Evolutionary conservation across 2,888 invertebrate species (phyloP).

Genomic region (Tupiocoris notatus): DNA sequence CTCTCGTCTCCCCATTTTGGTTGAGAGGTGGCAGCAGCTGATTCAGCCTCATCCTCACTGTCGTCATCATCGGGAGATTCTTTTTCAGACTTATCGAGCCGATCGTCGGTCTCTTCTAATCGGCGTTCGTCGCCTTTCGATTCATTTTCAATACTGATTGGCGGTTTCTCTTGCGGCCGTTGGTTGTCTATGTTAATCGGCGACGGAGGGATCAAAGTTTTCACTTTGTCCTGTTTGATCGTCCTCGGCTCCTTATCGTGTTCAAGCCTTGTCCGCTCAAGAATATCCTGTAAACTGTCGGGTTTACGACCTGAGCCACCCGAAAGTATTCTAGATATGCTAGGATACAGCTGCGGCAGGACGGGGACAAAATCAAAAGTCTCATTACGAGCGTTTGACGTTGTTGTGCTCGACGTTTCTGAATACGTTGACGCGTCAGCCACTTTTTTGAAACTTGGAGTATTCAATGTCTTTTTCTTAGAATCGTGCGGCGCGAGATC

Average conservation of each 20-base stretch:
- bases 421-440: constrained; percentile 50
- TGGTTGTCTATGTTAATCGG: not conserved
- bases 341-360: constrained; percentile 66
- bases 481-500: constrained; percentile 58
- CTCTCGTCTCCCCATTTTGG: constrained; percentile 44
- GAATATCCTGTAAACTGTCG: constrained; percentile 75
- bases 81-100: constrained; percentile 38
- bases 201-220: constrained; percentile 48
- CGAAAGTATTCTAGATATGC: constrained; percentile 79
- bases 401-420: constrained; percentile 50
- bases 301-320: constrained; percentile 78
- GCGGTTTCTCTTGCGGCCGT: not conserved
- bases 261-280: constrained; percentile 58
- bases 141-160: not conserved
- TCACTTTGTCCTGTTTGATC: constrained; percentile 50
- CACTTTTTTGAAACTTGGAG: constrained; percentile 65
- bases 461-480: constrained; percentile 72
- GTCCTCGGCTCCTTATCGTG: constrained; percentile 58
- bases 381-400: constrained; percentile 51
- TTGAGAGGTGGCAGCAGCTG: constrained; percentile 33
- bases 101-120: not conserved
- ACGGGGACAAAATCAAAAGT: constrained; percentile 65
- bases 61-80: constrained; percentile 49
- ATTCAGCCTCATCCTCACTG: constrained; percentile 39
- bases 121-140: not conserved